These are phyloP conservation scores for Andrena camellia DNA, from an alignment of 2,888 invertebrate species.

Conservation along the genomic window DNA sequence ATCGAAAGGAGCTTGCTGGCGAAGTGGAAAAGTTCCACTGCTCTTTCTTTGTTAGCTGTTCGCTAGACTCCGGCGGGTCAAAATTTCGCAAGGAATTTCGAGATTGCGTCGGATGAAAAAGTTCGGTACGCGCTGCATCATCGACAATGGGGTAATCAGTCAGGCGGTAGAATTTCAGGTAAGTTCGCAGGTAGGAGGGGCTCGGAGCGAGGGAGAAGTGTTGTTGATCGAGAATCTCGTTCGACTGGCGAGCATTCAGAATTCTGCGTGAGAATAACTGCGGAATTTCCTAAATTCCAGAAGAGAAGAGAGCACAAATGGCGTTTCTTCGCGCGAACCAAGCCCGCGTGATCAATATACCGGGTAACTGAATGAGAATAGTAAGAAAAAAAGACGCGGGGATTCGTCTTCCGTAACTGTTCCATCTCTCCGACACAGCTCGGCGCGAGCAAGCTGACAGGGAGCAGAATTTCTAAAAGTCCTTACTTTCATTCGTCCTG, in stretches of 20 bases:
- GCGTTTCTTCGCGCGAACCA: no score
- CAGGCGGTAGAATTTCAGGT: slow-evolving; percentile 32
- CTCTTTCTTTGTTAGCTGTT: slow-evolving; percentile 23
- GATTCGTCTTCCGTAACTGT: no score
- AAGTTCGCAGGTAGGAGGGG: slow-evolving; percentile 28
- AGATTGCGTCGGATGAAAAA: slow-evolving; percentile 19
- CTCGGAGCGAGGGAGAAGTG: slow-evolving; percentile 22
- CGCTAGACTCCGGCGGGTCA: slow-evolving; percentile 2
- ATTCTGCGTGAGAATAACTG: no score
- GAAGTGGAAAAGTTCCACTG: slow-evolving; percentile 34
- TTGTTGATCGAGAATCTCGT: background rate
- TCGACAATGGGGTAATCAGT: slow-evolving; percentile 36
- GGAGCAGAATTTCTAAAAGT: no score
- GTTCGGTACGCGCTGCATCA: slow-evolving; percentile 1
- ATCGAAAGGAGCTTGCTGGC: background rate
- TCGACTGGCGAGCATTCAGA: background rate
- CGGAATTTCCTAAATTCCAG: no score
- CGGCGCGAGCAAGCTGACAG: no score
- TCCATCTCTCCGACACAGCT: no score
- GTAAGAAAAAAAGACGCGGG: no score
- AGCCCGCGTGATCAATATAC: no score
- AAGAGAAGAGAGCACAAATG: no score
- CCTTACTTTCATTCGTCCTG: background rate
- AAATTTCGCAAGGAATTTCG: slow-evolving; percentile 31
- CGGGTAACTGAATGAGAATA: no score